These are phyloP conservation scores for Pyrrhia umbra DNA, from an alignment of 2,888 invertebrate species.

Conservation along the genomic window DNA sequence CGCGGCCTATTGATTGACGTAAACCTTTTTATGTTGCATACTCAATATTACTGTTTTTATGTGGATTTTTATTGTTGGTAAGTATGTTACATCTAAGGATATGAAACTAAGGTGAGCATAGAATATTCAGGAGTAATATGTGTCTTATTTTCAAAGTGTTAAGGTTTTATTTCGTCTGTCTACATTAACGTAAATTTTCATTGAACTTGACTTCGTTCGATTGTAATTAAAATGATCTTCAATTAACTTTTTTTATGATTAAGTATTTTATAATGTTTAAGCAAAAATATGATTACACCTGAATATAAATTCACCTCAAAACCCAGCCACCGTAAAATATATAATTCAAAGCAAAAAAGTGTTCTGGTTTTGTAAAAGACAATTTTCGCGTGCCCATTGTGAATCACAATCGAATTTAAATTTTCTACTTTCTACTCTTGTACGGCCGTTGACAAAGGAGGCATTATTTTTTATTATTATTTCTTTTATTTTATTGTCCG, in stretches of 20 bases:
- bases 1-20: constrained; percentile 66
- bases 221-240: too few relatives aligned
- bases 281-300: constrained; percentile 8
- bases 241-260: too few relatives aligned
- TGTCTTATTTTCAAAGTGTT: not conserved
- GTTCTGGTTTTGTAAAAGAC: constrained; percentile 61
- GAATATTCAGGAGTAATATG: not conserved
- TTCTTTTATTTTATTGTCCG: constrained; percentile 78
- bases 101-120: not conserved
- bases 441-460: constrained; percentile 65
- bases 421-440: constrained; percentile 65
- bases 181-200: too few relatives aligned
- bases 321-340: constrained; percentile 19
- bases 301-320: constrained; percentile 16
- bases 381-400: constrained; percentile 70
- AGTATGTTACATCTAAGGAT: constrained; percentile 30
- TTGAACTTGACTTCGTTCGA: too few relatives aligned
- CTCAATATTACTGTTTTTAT: constrained; percentile 55
- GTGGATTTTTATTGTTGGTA: constrained; percentile 35
- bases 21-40: constrained; percentile 46
- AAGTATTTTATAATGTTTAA: too few relatives aligned
- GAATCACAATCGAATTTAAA: constrained; percentile 77
- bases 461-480: constrained; percentile 81
- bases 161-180: too few relatives aligned
- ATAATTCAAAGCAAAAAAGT: constrained; percentile 23